Evolutionary conservation across 30 jellyfish, hydroid and myxozoan species (phyloP).

Genomic region (Aurelia sp.): DNA sequence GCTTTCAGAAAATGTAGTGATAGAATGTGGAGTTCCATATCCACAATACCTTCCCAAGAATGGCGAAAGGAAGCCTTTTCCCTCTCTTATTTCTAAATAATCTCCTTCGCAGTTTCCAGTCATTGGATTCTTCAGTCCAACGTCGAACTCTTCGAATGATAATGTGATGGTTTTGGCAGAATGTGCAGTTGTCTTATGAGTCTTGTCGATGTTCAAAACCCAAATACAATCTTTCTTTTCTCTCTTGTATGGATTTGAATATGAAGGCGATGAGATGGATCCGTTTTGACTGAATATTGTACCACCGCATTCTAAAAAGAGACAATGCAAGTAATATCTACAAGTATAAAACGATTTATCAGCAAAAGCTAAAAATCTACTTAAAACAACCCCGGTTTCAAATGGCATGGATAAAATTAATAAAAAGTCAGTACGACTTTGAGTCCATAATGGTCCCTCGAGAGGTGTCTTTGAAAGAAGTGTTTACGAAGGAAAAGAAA

Average conservation of each 20-base stretch:
- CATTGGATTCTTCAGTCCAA: slow-evolving; percentile 58
- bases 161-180: slow-evolving; percentile 53
- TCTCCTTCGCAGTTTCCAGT: slow-evolving; percentile 87
- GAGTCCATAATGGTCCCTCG: too few relatives aligned
- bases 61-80: slow-evolving; percentile 94
- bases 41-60: slow-evolving; percentile 82
- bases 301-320: slow-evolving; percentile 85
- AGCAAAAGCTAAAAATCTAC: too few relatives aligned
- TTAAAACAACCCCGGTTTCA: too few relatives aligned
- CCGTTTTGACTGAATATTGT: slow-evolving; percentile 72
- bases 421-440: too few relatives aligned
- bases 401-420: too few relatives aligned
- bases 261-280: slow-evolving; percentile 25
- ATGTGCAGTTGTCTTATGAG: too few relatives aligned
- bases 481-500: too few relatives aligned
- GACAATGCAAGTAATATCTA: neutral
- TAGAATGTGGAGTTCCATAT: slow-evolving; percentile 68
- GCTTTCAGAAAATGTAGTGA: slow-evolving; percentile 81
- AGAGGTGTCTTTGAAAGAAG: too few relatives aligned
- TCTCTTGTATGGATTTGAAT: slow-evolving; percentile 23
- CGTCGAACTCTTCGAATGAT: slow-evolving; percentile 74
- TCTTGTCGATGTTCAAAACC: slow-evolving; percentile 52
- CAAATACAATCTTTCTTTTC: slow-evolving; percentile 79
- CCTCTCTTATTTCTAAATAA: slow-evolving; percentile 87
- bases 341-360: too few relatives aligned